Percentiles rank a stretch among this genome's conserved stretches.
Evolutionary conservation across 2,113 vertebrate genomes (phyloP).

Genomic region (Clarias macrocephalus): DNA sequence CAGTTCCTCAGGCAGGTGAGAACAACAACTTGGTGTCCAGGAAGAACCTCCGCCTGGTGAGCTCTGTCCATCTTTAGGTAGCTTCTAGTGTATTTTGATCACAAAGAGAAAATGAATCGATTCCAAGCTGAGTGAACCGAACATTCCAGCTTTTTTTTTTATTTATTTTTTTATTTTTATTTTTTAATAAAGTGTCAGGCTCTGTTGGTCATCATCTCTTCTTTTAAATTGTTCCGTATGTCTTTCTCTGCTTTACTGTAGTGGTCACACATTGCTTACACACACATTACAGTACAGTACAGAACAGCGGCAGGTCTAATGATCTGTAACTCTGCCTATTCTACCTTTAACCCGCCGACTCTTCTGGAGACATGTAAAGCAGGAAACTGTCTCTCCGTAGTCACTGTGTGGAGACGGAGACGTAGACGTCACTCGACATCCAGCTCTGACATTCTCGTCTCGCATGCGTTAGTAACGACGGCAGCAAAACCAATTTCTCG

Average conservation of each 20-base stretch:
- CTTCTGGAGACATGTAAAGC: conserved; percentile 2
- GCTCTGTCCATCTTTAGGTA: background rate
- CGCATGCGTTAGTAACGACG: background rate
- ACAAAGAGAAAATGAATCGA: too few relatives aligned
- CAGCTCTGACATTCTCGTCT: conserved; percentile 8
- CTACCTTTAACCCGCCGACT: conserved; percentile 27
- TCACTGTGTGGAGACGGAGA: background rate
- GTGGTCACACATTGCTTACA: conserved; percentile 32
- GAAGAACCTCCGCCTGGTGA: background rate
- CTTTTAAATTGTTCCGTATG: background rate
- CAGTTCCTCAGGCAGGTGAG: background rate
- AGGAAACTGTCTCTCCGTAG: background rate
- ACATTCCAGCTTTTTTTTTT: background rate
- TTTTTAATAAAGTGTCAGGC: too few relatives aligned
- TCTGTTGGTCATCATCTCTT: background rate
- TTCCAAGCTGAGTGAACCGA: background rate
- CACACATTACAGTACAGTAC: conserved; percentile 10
- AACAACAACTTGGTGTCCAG: background rate
- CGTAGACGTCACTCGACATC: background rate
- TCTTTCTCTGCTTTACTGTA: conserved; percentile 15
- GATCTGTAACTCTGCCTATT: conserved; percentile 33
- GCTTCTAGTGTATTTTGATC: background rate
- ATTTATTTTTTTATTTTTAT: background rate
- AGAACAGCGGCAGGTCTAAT: conserved; percentile 30
- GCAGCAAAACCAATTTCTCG: conserved; percentile 24